phyloP scores from a whole-genome alignment of 2,888 invertebrate species.

The Coleophora flavipennella region DNA sequence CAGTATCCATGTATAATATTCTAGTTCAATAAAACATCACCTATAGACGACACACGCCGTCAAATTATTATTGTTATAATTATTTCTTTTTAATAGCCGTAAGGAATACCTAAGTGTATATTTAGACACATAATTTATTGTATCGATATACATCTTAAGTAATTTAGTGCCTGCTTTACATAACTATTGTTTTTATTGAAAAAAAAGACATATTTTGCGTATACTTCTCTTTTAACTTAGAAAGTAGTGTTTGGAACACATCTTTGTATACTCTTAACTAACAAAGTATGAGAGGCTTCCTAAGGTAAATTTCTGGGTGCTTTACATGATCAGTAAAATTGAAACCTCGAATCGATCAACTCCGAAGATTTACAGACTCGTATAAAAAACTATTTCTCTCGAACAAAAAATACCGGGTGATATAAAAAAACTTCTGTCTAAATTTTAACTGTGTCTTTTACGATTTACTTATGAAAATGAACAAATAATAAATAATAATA shows the following conservation, averaged over 20 bases:
- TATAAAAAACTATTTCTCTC: too few relatives aligned
- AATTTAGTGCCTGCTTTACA: conserved; percentile 71
- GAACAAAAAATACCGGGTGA: too few relatives aligned
- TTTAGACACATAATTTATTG: conserved; percentile 68
- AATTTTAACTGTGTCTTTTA: too few relatives aligned
- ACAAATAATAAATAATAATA: too few relatives aligned
- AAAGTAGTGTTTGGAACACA: conserved; percentile 52
- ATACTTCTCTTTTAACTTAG: conserved; percentile 40
- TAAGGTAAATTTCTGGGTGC: conserved; percentile 29
- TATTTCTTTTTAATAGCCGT: conserved; percentile 50
- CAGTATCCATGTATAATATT: conserved; percentile 7
- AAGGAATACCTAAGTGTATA: conserved; percentile 58
- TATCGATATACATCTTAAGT: conserved; percentile 62
- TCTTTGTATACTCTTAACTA: conserved; percentile 40
- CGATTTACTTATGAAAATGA: too few relatives aligned
- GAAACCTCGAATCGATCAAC: too few relatives aligned
- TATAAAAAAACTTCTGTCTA: too few relatives aligned
- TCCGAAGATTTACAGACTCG: too few relatives aligned
- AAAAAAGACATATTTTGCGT: conserved; percentile 68
- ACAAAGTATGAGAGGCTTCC: conserved; percentile 65
- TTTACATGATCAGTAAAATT: too few relatives aligned
- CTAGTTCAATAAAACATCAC: conserved; percentile 17
- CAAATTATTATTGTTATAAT: conserved; percentile 46
- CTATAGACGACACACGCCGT: conserved; percentile 19
- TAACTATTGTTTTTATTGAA: conserved; percentile 43